Conservation (phyloP, 2,888 invertebrate species). For the Panzeria rudis region DNA sequence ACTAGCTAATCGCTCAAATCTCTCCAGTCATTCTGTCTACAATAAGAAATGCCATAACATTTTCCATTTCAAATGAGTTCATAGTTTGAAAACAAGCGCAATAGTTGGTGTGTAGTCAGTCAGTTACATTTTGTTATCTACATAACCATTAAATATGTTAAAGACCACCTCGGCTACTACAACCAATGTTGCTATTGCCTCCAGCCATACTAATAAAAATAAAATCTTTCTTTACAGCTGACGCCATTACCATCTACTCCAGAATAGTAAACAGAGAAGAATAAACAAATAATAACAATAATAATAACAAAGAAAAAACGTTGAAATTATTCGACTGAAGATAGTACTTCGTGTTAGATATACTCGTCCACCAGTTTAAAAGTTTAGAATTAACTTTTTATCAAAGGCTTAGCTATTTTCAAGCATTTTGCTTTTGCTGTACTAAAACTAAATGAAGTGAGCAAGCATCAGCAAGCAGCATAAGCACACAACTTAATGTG, state of each 20-base stretch:
- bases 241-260: constrained; percentile 60
- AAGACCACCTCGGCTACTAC: constrained; percentile 46
- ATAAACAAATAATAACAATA: constrained; percentile 4
- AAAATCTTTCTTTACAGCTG: constrained; percentile 58
- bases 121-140: constrained; percentile 46
- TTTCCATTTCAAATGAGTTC: constrained; percentile 52
- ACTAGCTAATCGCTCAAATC: not conserved
- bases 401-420: too few species aligned
- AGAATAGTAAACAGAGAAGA: constrained; percentile 19
- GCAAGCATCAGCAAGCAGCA: too few species aligned
- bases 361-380: too few species aligned
- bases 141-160: constrained; percentile 38
- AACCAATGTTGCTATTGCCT: constrained; percentile 1
- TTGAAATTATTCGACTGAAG: not conserved
- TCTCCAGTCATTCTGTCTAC: constrained; percentile 57
- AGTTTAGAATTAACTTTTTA: too few species aligned
- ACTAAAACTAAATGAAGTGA: too few species aligned
- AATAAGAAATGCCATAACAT: constrained; percentile 39
- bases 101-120: constrained; percentile 10
- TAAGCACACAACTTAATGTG: too few species aligned
- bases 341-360: not conserved
- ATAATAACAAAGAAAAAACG: not conserved
- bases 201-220: constrained; percentile 35
- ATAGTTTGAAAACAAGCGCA: constrained; percentile 56
- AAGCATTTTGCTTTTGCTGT: too few species aligned